Percentiles rank a stretch among this genome's conserved stretches.
Conservation (phyloP, 2,888 invertebrate genomes). For the Nasonovia ribisnigri region DNA sequence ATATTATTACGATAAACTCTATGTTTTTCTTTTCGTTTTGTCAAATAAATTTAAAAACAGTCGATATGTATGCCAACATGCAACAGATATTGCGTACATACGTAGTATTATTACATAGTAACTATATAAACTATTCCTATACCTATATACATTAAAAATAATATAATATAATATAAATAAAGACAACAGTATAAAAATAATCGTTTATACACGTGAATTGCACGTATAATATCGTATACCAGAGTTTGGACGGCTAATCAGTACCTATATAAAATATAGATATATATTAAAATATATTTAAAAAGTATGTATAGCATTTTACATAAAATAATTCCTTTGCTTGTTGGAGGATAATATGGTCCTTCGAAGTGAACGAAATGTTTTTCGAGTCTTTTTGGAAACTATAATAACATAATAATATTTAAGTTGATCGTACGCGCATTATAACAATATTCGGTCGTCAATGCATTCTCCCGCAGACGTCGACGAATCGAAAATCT, state of each 20-base stretch:
- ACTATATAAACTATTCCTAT: background rate
- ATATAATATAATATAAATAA: background rate
- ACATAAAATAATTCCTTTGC: background rate
- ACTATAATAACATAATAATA: background rate
- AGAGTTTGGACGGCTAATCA: background rate
- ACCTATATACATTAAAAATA: background rate
- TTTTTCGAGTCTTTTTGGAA: background rate
- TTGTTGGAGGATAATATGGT: background rate
- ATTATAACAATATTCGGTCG: background rate
- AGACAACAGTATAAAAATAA: background rate
- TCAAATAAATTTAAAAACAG: conserved; percentile 32
- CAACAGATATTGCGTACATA: conserved; percentile 25
- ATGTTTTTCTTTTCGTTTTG: conserved; percentile 33
- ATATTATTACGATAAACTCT: conserved; percentile 35
- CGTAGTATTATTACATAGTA: background rate
- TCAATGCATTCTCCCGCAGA: background rate
- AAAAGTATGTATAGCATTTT: background rate
- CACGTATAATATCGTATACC: background rate
- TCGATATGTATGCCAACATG: background rate
- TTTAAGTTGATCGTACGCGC: background rate
- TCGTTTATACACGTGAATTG: background rate
- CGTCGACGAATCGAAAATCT: background rate
- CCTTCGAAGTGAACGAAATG: background rate
- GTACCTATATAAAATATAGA: background rate
- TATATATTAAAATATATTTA: too few relatives aligned